A percentile compares a stretch with the other conserved stretches of the same genome.
These are phyloP conservation scores for Ctenopoma kingsleyae DNA, from an alignment of 2,797 vertebrate species.

Conservation along the genomic window DNA sequence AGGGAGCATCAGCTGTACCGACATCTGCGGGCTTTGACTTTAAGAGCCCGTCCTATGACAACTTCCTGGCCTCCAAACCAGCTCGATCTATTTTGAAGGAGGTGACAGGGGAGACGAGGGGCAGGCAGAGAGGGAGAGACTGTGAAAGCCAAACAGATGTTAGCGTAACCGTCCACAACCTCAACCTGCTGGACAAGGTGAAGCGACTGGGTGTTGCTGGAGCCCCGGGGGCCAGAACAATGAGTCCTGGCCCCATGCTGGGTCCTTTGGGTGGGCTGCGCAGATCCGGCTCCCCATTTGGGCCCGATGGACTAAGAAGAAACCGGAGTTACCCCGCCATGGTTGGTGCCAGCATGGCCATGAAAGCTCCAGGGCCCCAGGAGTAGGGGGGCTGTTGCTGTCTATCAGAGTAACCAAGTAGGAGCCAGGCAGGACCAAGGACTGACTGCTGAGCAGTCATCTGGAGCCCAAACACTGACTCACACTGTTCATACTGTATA, in stretches of 20 bases:
- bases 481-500: conserved; percentile 37
- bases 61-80: conserved; percentile 96
- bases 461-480: conserved; percentile 40
- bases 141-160: conserved; percentile 97
- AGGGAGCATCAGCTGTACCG: conserved; percentile 49
- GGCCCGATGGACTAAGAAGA: conserved; percentile 90
- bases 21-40: conserved; percentile 90
- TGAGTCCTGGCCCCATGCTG: conserved; percentile 79
- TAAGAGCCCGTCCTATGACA: conserved; percentile 94
- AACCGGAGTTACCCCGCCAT: conserved; percentile 96
- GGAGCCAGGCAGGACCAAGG: conserved; percentile 37
- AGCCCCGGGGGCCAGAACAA: conserved; percentile 71
- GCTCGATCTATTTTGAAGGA: conserved; percentile 97
- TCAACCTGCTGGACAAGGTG: conserved; percentile 97
- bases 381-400: conserved; percentile 88
- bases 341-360: conserved; percentile 98
- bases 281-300: conserved; percentile 88
- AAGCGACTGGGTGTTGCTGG: conserved; percentile 92
- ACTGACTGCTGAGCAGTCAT: conserved; percentile 63
- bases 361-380: conserved; percentile 92
- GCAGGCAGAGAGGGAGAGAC: conserved; percentile 85
- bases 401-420: conserved; percentile 78
- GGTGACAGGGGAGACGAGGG: conserved; percentile 88
- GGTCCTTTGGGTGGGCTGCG: conserved; percentile 89
- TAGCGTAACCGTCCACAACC: conserved; percentile 94